A percentile compares a stretch with the other conserved stretches of the same genome.
These are phyloP conservation scores for Drosophila neocordata DNA, from an alignment of 1,140 invertebrate genomes.

Conservation along the genomic window DNA sequence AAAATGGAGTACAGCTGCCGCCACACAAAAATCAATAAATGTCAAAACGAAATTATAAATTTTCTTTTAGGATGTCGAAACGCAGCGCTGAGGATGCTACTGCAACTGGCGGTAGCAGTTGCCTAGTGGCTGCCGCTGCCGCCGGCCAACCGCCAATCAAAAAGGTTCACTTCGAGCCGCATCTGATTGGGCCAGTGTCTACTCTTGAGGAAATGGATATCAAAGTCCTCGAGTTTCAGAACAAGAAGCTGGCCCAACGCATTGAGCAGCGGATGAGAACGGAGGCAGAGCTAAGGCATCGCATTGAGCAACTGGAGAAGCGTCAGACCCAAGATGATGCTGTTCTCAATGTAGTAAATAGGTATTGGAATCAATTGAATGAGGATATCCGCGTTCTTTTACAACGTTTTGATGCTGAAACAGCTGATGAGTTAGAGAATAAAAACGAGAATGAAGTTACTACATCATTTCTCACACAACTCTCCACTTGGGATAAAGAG, in stretches of 20 bases:
- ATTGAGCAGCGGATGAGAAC: constrained; percentile 95
- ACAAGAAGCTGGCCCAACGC: constrained; percentile 96
- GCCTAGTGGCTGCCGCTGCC: constrained; percentile 61
- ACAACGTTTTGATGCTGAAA: constrained; percentile 98
- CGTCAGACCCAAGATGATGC: constrained; percentile 98
- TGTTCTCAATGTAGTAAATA: constrained; percentile 98
- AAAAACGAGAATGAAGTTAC: constrained; percentile 98
- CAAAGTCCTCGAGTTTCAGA: constrained; percentile 98
- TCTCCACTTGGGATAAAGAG: constrained; percentile 99
- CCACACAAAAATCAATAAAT: constrained; percentile 71
- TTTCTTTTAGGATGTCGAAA: constrained; percentile 86
- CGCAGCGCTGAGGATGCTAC: constrained; percentile 86
- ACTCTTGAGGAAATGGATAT: constrained; percentile 98
- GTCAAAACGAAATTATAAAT: constrained; percentile 33
- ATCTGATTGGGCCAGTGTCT: constrained; percentile 95
- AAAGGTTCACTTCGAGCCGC: constrained; percentile 96
- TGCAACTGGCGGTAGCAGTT: constrained; percentile 77
- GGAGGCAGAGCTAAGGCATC: constrained; percentile 93
- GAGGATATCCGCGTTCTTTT: constrained; percentile 97
- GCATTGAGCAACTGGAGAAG: constrained; percentile 98
- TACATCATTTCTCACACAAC: constrained; percentile 96
- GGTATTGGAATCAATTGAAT: constrained; percentile 99
- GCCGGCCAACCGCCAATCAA: constrained; percentile 88
- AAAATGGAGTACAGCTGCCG: constrained; percentile 74
- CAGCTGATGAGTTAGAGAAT: constrained; percentile 97